Base-by-base conservation (phyloP, 2,797 vertebrate genomes). In the Hafferia zeledoni region DNA sequence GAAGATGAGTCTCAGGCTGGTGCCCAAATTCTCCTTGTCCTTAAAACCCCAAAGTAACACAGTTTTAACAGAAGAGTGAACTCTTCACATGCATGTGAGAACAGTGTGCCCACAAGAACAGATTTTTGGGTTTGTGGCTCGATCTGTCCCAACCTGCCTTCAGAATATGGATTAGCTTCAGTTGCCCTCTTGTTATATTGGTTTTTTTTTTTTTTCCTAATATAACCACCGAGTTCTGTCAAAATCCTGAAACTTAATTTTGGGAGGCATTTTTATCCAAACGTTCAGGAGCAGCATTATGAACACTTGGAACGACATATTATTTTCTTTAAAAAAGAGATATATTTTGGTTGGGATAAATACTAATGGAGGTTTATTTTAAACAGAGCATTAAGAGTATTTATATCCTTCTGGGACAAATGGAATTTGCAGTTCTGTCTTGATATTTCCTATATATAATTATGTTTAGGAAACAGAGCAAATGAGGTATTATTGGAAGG, bases 221-320 rank as follows among this genome's bases (percentile, higher is more conserved):
- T 22, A 27, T 35, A 18, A 2, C 13, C 30, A 31, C 5, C 13
- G 70, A 22, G 17, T 78, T 74, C 33, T 64, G 49, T 70, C 22
- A 83, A 68, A 81, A 61, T 53, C 53, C 33, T 53, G 30, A 60
- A 67, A 23, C 22, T 41, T 83, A 6, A 41, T 50, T 83, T 83
- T 50, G 65, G 19, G n/a, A 53, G 18, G 31, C 3, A 0, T 56
- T 71, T 85, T 75, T 33, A 43, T 83, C 50, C n/a, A 50, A 50
- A 59, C 27, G 59, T 8, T 46, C 30, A n/a, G 57, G 35, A 94
- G 39, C 44, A 33, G 49, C 53, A 16, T 39, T 39, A 46, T 28
- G 28, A 72, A 47, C 6, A 3, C 18, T 69, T 47, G 12, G 10
- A 88, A 8, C 14, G 50, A 15, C 0, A 0, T 33, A 10, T 8